phyloP scores from a whole-genome alignment of 2,888 invertebrate genomes.

The Phytoseiulus persimilis region DNA sequence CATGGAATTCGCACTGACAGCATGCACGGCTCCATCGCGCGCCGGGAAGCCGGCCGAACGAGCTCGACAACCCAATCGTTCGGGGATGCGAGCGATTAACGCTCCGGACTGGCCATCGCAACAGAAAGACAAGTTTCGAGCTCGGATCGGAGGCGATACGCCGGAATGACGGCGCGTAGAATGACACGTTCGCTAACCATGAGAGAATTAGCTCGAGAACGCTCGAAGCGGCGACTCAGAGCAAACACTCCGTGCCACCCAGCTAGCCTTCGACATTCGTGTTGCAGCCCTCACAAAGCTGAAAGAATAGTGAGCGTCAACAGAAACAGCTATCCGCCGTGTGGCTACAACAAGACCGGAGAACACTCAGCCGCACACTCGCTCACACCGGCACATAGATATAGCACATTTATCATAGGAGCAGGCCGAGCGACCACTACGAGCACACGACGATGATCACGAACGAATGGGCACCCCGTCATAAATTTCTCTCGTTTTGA shows the following conservation, averaged over 20 bases:
- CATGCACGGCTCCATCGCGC: no score
- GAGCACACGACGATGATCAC: background rate
- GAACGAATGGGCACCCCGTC: background rate
- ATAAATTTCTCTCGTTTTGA: background rate
- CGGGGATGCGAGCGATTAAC: no score
- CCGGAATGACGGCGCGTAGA: no score
- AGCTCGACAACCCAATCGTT: no score
- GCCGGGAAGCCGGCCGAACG: no score
- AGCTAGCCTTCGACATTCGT: background rate
- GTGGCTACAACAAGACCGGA: background rate
- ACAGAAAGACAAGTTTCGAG: no score
- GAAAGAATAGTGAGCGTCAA: background rate
- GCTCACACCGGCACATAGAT: background rate
- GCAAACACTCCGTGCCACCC: background rate
- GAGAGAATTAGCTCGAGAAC: background rate
- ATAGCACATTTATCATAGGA: conserved; percentile 5
- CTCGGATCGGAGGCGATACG: no score
- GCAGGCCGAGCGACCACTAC: background rate
- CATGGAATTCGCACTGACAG: no score
- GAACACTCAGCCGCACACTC: background rate
- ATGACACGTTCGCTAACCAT: no score
- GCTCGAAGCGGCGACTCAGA: background rate
- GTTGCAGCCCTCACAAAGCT: background rate
- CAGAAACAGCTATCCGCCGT: background rate
- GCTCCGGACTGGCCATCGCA: no score